These are phyloP conservation scores for Tokudaia tokunoshimensis DNA, from an alignment of 2,797 vertebrate genomes.

Conservation along the genomic window DNA sequence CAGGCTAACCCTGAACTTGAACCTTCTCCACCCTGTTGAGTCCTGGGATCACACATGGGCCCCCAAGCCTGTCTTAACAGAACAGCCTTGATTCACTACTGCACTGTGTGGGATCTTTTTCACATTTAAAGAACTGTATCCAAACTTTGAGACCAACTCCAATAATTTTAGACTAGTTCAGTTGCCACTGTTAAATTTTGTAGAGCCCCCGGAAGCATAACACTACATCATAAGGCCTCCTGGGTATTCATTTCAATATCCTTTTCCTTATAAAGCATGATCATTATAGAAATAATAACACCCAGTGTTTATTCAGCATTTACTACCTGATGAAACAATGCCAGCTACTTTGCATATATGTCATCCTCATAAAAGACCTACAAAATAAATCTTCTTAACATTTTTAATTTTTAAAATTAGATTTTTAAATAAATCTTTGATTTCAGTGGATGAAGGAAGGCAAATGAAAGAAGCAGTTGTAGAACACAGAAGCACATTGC, in stretches of 20 bases:
- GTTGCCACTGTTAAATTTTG: not conserved
- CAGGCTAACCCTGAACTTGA: not conserved
- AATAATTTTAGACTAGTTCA: conserved; percentile 11
- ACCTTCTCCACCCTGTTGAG: not conserved
- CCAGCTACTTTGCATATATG: not conserved
- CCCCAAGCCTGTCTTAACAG: too few relatives aligned
- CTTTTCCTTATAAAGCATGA: conserved; percentile 20
- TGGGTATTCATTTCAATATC: not conserved
- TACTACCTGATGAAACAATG: not conserved
- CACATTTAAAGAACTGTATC: not conserved
- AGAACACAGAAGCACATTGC: not conserved
- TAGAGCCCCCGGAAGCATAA: not conserved
- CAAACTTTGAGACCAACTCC: not conserved
- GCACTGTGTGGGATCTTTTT: not conserved
- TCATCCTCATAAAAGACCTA: not conserved
- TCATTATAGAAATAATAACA: not conserved
- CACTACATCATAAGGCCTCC: too few relatives aligned
- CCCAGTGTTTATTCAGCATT: not conserved
- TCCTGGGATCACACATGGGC: not conserved
- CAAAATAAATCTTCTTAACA: not conserved
- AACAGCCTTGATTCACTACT: not conserved
- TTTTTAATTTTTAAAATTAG: too few relatives aligned
- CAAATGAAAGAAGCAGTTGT: not conserved
- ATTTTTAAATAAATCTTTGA: not conserved
- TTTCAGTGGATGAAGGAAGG: not conserved